These are phyloP conservation scores for Agapornis canus DNA, from an alignment of 2,797 vertebrate genomes.

Conservation along the genomic window DNA sequence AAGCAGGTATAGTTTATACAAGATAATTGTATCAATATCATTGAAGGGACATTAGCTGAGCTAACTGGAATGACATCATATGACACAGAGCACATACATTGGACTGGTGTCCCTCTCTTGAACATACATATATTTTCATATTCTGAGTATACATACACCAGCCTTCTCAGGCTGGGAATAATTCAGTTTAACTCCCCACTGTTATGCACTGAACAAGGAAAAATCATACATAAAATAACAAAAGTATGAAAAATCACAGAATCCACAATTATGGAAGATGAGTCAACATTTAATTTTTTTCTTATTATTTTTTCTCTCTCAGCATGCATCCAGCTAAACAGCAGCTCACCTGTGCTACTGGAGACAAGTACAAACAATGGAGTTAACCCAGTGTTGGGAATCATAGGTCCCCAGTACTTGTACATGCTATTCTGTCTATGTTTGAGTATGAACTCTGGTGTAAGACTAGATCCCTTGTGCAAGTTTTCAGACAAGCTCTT, in stretches of 20 bases:
- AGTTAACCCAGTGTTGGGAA: not conserved
- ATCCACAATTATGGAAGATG: not conserved
- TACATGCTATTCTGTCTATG: not conserved
- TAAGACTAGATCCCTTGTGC: not conserved
- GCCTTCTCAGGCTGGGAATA: not conserved
- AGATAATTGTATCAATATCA: not conserved
- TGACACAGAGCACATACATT: not conserved
- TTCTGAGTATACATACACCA: rapidly evolving
- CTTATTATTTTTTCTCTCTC: not conserved
- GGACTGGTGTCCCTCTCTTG: not conserved
- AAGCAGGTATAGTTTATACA: not conserved
- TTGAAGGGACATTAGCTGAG: not conserved
- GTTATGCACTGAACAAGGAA: not conserved
- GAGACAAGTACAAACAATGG: not conserved
- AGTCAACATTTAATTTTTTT: not conserved
- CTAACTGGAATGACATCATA: not conserved
- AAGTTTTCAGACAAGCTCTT: not conserved
- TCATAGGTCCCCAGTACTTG: not conserved
- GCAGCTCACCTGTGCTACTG: not conserved
- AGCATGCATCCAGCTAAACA: not conserved
- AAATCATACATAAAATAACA: not conserved
- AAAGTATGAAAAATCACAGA: not conserved
- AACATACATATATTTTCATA: not conserved
- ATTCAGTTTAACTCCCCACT: not conserved
- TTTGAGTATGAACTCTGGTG: not conserved